Conservation (phyloP, 2,797 vertebrate species). For the Acanthis flammea region DNA sequence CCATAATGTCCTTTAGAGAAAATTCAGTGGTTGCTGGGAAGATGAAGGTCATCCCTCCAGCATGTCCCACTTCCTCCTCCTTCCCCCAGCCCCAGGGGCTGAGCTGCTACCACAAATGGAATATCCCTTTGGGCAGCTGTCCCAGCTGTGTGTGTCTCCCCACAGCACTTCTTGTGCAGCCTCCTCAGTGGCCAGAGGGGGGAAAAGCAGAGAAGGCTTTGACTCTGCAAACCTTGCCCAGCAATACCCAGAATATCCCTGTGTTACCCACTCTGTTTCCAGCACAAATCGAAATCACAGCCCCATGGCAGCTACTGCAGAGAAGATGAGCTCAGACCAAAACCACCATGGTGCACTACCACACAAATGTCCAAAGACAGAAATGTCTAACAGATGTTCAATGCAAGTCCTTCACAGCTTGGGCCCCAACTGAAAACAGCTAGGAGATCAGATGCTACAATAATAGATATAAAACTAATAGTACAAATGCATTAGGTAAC, state of each 20-base stretch:
- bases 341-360: neutral
- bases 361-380: neutral
- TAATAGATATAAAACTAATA: neutral
- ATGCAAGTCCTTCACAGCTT: neutral
- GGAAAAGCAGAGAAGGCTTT: neutral
- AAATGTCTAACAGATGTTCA: neutral
- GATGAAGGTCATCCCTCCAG: neutral
- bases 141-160: neutral
- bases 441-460: neutral
- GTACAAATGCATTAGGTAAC: neutral
- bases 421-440: neutral
- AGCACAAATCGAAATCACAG: neutral
- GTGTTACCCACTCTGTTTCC: neutral
- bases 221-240: neutral
- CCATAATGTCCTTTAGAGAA: neutral
- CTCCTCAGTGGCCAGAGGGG: neutral
- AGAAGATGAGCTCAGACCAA: neutral
- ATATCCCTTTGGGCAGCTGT: neutral
- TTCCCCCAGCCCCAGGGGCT: too few species aligned
- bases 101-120: too few species aligned
- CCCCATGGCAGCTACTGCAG: neutral
- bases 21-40: neutral
- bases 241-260: neutral
- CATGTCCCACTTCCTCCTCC: neutral
- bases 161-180: neutral